Evolutionary conservation across 2,888 invertebrate genomes (phyloP).

Genomic region (Nomada lathburiana): DNA sequence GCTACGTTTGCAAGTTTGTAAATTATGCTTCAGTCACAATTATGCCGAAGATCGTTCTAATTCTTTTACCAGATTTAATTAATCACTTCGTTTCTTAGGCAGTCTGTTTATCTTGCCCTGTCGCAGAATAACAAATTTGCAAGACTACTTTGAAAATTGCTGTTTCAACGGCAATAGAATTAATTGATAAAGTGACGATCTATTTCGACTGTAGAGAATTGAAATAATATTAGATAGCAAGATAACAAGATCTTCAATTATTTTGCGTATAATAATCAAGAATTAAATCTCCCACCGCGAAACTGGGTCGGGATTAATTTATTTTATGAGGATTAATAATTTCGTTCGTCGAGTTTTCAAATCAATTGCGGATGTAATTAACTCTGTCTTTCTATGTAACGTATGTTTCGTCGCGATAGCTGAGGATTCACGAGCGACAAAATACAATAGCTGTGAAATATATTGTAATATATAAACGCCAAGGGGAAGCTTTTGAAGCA

Average conservation of each 20-base stretch:
- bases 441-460: not conserved
- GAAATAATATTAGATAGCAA: too few relatives aligned
- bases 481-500: slow-evolving; percentile 8
- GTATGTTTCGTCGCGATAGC: not conserved
- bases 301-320: not conserved
- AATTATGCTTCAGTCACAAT: not conserved
- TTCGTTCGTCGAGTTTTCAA: not conserved
- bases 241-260: not conserved
- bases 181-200: not conserved
- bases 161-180: not conserved
- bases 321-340: not conserved
- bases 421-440: not conserved
- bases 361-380: not conserved
- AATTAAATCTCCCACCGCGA: not conserved
- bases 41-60: not conserved
- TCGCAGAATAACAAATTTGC: not conserved
- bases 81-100: not conserved
- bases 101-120: not conserved
- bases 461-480: too few relatives aligned
- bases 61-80: not conserved
- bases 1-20: slow-evolving; percentile 32
- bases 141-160: not conserved
- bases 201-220: too few relatives aligned
- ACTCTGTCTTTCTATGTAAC: not conserved
- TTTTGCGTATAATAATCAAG: not conserved